Conservation (phyloP, 2,888 invertebrate genomes). For the Didymodactylos carnosus region DNA sequence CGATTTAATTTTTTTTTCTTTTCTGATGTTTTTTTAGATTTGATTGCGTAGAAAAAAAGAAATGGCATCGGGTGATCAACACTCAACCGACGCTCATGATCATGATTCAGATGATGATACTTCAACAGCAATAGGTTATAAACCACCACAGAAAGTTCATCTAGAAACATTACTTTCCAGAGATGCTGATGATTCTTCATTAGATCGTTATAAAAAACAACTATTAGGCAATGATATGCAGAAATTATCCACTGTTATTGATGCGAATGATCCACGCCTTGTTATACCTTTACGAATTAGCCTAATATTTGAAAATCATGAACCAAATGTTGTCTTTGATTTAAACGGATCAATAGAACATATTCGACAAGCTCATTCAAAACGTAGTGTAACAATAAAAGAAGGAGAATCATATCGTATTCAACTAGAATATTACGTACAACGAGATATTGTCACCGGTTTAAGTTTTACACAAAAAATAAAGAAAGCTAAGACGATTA, state of each 20-base stretch:
- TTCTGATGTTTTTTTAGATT: no score
- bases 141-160: conserved; percentile 5
- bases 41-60: no score
- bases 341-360: not conserved
- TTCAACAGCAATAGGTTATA: not conserved
- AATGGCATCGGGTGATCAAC: conserved; percentile 5
- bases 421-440: conserved; percentile 85
- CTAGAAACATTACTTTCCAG: conserved; percentile 2
- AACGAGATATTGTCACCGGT: conserved; percentile 92
- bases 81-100: not conserved
- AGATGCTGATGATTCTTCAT: conserved; percentile 12
- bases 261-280: conserved; percentile 1
- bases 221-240: conserved; percentile 5
- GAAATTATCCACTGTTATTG: not conserved
- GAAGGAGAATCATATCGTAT: conserved; percentile 30
- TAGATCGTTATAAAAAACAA: conserved; percentile 12
- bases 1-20: no score
- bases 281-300: conserved; percentile 6
- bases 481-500: conserved; percentile 52
- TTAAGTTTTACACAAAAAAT: conserved; percentile 88
- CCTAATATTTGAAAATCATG: conserved; percentile 10
- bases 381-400: conserved; percentile 6
- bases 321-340: conserved; percentile 3
- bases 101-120: conserved; percentile 2
- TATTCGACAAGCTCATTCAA: not conserved